Percentiles rank a stretch among this genome's conserved stretches.
phyloP scores from a whole-genome alignment of 2,888 invertebrate species.

The Timema podura region DNA sequence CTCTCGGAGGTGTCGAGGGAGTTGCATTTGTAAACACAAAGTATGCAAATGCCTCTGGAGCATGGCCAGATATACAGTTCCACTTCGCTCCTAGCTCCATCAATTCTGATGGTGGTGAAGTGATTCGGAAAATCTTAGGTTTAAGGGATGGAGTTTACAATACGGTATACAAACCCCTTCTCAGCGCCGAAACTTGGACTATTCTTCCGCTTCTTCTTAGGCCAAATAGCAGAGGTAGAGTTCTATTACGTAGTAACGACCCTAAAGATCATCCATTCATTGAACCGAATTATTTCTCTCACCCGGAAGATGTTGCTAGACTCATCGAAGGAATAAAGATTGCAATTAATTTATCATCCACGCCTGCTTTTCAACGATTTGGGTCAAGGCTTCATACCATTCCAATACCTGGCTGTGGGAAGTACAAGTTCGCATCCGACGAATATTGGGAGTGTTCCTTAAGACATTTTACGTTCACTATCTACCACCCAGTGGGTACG shows the following conservation, averaged over 20 bases:
- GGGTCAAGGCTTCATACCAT: constrained; percentile 74
- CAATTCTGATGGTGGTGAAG: constrained; percentile 76
- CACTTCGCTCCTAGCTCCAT: constrained; percentile 83
- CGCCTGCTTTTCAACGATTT: constrained; percentile 74
- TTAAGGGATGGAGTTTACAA: constrained; percentile 77
- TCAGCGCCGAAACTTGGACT: constrained; percentile 77
- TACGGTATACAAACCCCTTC: constrained; percentile 77
- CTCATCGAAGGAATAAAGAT: constrained; percentile 58
- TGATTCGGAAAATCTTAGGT: constrained; percentile 70
- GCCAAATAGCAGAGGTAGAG: constrained; percentile 82
- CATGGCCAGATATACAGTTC: constrained; percentile 83
- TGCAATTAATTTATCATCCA: constrained; percentile 58
- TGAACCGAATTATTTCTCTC: constrained; percentile 88
- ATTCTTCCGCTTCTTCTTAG: constrained; percentile 75
- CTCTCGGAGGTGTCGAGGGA: constrained; percentile 77
- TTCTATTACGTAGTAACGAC: constrained; percentile 76
- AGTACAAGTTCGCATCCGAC: constrained; percentile 66
- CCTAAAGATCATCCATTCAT: constrained; percentile 80
- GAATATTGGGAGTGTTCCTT: constrained; percentile 85
- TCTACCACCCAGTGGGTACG: constrained; percentile 81
- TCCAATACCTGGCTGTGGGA: constrained; percentile 77
- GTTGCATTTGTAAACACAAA: constrained; percentile 83
- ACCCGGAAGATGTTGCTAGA: constrained; percentile 73
- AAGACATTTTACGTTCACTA: constrained; percentile 74
- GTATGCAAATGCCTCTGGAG: constrained; percentile 70